Percentiles rank a stretch among this genome's conserved stretches.
phyloP scores from a whole-genome alignment of 2,797 vertebrate genomes.

The Microhierax caerulescens region DNA sequence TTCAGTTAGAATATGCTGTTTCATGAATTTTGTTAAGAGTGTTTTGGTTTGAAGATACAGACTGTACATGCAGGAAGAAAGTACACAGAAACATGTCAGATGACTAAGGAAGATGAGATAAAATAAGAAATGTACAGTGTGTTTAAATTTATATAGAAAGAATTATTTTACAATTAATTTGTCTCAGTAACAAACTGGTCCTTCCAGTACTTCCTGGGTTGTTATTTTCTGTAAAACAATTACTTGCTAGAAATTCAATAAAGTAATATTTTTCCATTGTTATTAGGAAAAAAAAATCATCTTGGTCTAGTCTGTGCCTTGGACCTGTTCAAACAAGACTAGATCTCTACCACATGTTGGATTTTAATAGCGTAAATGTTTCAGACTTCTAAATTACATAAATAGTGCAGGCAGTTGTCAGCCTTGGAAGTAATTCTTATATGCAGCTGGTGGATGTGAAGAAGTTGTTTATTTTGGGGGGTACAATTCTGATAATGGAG shows the following conservation, averaged over 20 bases:
- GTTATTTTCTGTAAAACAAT: neutral
- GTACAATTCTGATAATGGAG: neutral
- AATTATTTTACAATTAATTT: neutral
- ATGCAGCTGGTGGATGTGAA: slow-evolving; percentile 11
- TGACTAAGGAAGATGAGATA: neutral
- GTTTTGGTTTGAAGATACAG: neutral
- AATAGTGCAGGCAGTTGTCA: neutral
- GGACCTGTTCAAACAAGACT: neutral
- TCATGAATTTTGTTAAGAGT: neutral
- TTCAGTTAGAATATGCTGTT: neutral
- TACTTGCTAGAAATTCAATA: neutral
- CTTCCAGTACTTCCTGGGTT: neutral
- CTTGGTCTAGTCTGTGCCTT: neutral
- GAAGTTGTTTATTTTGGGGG: slow-evolving; percentile 41
- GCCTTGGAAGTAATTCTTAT: neutral
- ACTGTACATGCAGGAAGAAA: neutral
- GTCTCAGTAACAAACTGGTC: neutral
- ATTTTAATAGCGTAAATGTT: slow-evolving; percentile 1
- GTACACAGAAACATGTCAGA: neutral
- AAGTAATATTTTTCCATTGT: neutral
- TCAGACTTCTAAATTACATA: slow-evolving; percentile 3
- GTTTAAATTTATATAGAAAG: neutral
- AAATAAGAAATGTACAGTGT: neutral
- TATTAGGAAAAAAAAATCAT: neutral
- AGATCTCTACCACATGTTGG: neutral